Evolutionary conservation across 37 sponge, comb jelly and placozoan species (phyloP).

Genomic region (Halichondria panicea): DNA sequence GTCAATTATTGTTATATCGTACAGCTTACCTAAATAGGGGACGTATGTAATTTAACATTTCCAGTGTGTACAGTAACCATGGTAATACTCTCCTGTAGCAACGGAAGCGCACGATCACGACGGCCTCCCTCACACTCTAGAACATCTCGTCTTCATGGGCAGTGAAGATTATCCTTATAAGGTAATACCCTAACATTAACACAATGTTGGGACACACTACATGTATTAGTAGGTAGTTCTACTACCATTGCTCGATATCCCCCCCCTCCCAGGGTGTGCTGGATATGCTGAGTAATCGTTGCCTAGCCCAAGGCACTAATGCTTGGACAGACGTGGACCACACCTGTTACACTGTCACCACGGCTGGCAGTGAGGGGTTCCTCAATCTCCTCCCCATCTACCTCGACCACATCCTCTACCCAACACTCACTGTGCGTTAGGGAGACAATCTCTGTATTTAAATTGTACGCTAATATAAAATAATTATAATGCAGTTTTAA

Average conservation of each 20-base stretch:
- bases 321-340: constrained; percentile 99
- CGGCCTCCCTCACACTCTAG: constrained; percentile 97
- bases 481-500: neutral
- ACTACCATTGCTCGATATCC: neutral
- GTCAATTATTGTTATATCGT: too few species aligned
- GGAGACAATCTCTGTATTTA: neutral
- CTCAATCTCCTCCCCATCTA: constrained; percentile 90
- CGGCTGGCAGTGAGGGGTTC: constrained; percentile 94
- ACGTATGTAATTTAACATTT: too few species aligned
- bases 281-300: constrained; percentile 90
- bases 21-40: too few species aligned
- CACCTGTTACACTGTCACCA: constrained; percentile 94
- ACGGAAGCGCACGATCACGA: constrained; percentile 96
- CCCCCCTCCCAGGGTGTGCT: constrained; percentile 78
- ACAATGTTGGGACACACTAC: neutral
- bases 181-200: constrained; percentile 19
- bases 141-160: constrained; percentile 98
- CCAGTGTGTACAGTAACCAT: too few species aligned
- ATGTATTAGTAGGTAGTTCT: neutral
- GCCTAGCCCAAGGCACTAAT: constrained; percentile 94
- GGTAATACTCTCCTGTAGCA: constrained; percentile 48
- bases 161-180: constrained; percentile 93
- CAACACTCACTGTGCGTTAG: constrained; percentile 79
- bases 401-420: constrained; percentile 97
- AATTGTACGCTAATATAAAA: too few species aligned